These are phyloP conservation scores for Baronia brevicornis DNA, from an alignment of 2,888 invertebrate species.

Conservation along the genomic window DNA sequence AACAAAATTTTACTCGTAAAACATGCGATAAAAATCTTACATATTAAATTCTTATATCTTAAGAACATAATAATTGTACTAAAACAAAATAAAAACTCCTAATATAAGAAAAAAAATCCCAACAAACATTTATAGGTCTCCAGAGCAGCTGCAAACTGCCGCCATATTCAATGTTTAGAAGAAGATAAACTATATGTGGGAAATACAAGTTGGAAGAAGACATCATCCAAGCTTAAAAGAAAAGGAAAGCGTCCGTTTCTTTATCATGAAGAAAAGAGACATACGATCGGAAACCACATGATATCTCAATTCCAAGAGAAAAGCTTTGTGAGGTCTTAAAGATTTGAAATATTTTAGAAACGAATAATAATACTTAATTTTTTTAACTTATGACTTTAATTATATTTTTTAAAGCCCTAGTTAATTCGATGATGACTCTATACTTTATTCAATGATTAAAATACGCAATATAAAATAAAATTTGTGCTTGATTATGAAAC, in stretches of 20 bases:
- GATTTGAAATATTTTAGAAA: constrained; percentile 17
- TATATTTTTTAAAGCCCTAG: too few relatives aligned
- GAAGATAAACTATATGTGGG: constrained; percentile 66
- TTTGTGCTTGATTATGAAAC: too few relatives aligned
- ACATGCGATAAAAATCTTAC: too few relatives aligned
- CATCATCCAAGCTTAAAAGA: constrained; percentile 52
- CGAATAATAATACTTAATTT: constrained; percentile 1
- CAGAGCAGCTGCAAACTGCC: constrained; percentile 64
- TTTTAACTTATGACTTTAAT: background rate
- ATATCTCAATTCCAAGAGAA: constrained; percentile 74
- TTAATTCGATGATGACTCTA: too few relatives aligned
- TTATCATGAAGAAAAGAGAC: constrained; percentile 51
- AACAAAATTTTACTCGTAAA: too few relatives aligned
- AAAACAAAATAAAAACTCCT: too few relatives aligned
- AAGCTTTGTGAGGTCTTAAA: constrained; percentile 69
- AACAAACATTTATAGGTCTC: constrained; percentile 65
- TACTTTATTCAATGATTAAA: too few relatives aligned
- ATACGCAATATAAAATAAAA: too few relatives aligned
- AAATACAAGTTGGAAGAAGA: constrained; percentile 61
- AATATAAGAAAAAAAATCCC: too few relatives aligned
- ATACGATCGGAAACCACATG: constrained; percentile 73
- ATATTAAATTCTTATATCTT: too few relatives aligned
- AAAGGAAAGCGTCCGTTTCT: constrained; percentile 52
- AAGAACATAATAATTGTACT: too few relatives aligned
- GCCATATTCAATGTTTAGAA: constrained; percentile 67